Conservation (phyloP, 2,888 invertebrate species). For the Oxytorus armatus region DNA sequence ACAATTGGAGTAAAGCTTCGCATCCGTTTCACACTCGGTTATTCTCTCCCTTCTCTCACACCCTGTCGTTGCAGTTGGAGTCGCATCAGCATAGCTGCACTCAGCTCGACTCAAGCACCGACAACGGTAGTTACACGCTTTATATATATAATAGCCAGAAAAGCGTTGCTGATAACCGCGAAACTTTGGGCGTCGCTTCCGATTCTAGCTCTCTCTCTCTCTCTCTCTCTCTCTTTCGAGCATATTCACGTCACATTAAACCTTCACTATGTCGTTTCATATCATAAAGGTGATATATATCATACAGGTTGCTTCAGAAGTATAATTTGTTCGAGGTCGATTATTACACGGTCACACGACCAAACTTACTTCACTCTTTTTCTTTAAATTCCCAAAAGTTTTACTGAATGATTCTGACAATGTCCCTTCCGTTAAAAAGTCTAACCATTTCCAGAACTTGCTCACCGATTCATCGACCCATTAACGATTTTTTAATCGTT, state of each 20-base stretch:
- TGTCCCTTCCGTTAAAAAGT: too few species aligned
- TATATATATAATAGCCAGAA: slow-evolving; percentile 7
- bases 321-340: background rate
- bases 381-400: too few species aligned
- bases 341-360: too few species aligned
- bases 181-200: slow-evolving; percentile 37
- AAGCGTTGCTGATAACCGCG: slow-evolving; percentile 2
- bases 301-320: background rate
- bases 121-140: slow-evolving; percentile 5
- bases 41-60: slow-evolving; percentile 2
- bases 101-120: slow-evolving; percentile 36
- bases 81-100: slow-evolving; percentile 24
- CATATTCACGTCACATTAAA: slow-evolving; percentile 33
- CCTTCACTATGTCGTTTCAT: background rate
- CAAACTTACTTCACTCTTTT: too few species aligned
- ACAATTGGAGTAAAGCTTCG: slow-evolving; percentile 18
- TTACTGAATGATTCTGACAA: too few species aligned
- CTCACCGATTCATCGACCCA: too few species aligned
- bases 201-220: slow-evolving; percentile 10
- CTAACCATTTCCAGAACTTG: too few species aligned
- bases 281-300: background rate
- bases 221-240: slow-evolving; percentile 1
- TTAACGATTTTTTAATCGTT: too few species aligned
- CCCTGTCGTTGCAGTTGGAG: slow-evolving; percentile 38
- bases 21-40: slow-evolving; percentile 48